A percentile compares a stretch with the other conserved stretches of the same genome.
Evolutionary conservation across 1,140 invertebrate species (phyloP).

Genomic region (Lethrus apterus): DNA sequence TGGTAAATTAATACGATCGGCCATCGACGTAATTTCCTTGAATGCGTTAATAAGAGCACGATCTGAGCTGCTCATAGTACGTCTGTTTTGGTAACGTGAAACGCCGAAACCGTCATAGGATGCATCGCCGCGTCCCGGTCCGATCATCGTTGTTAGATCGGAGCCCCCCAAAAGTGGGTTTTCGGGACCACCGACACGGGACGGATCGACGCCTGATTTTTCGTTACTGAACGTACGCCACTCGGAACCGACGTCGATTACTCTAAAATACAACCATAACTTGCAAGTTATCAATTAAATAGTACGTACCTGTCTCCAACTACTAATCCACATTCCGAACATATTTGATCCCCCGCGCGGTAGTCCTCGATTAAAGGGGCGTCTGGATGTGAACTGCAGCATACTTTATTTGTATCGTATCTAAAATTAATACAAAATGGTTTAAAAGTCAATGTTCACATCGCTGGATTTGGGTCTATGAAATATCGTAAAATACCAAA

Average conservation of each 20-base stretch:
- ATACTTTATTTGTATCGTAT: slow-evolving; percentile 67
- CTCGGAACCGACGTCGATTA: slow-evolving; percentile 99
- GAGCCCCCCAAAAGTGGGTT: slow-evolving; percentile 93
- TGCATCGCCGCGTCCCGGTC: slow-evolving; percentile 68
- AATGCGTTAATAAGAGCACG: slow-evolving; percentile 92
- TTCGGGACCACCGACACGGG: slow-evolving; percentile 95
- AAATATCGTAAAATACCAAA: slow-evolving; percentile 6
- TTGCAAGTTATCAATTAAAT: slow-evolving; percentile 3
- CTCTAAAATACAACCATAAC: slow-evolving; percentile 50
- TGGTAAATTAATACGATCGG: slow-evolving; percentile 93
- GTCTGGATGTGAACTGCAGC: slow-evolving; percentile 92
- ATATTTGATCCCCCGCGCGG: slow-evolving; percentile 97
- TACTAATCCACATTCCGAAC: slow-evolving; percentile 96
- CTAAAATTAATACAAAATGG: slow-evolving; percentile 47
- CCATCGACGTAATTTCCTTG: slow-evolving; percentile 95
- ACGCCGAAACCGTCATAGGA: slow-evolving; percentile 75
- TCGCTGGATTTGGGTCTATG: background rate
- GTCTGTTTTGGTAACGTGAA: slow-evolving; percentile 88
- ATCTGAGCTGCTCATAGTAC: slow-evolving; percentile 89
- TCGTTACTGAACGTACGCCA: slow-evolving; percentile 99
- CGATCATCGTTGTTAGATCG: slow-evolving; percentile 96
- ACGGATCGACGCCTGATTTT: slow-evolving; percentile 92
- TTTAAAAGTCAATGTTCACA: background rate
- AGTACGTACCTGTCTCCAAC: slow-evolving; percentile 88
- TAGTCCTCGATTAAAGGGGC: slow-evolving; percentile 95